Evolutionary conservation across 1,140 invertebrate species (phyloP).

Genomic region (Eupristina koningsbergeri): DNA sequence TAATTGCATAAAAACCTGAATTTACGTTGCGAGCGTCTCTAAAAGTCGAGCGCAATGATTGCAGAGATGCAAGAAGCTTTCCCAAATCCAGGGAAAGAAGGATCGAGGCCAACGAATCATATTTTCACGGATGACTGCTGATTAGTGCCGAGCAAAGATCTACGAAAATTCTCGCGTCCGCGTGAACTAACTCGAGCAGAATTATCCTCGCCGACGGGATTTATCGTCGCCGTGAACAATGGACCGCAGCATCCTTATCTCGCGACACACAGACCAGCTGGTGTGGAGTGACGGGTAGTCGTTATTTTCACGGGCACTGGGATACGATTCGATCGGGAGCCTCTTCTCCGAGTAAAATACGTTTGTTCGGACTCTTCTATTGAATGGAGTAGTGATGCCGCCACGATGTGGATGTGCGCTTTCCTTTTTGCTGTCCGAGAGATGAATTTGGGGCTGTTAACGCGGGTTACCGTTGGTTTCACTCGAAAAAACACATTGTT

Average conservation of each 20-base stretch:
- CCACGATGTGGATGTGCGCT: too few species aligned
- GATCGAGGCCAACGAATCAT: not conserved
- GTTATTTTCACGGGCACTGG: not conserved
- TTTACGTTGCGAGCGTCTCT: too few species aligned
- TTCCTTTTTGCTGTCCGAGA: too few species aligned
- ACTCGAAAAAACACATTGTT: too few species aligned
- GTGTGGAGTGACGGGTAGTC: not conserved
- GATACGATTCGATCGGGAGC: not conserved
- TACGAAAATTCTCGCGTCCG: not conserved
- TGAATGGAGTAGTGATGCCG: not conserved
- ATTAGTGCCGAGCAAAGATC: not conserved
- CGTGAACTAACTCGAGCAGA: not conserved
- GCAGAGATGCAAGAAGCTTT: not conserved
- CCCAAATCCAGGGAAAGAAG: not conserved
- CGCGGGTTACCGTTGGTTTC: too few species aligned
- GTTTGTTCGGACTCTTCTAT: not conserved
- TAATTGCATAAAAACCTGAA: too few species aligned
- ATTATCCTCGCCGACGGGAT: not conserved
- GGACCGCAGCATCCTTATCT: not conserved
- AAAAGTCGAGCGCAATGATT: too few species aligned
- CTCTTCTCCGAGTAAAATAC: not conserved
- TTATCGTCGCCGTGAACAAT: constrained; percentile 29
- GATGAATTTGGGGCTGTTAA: too few species aligned
- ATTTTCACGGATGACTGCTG: constrained; percentile 2
- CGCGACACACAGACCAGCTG: not conserved